Conservation (phyloP, 2,113 vertebrate genomes). For the Dryoscopus gambensis region DNA sequence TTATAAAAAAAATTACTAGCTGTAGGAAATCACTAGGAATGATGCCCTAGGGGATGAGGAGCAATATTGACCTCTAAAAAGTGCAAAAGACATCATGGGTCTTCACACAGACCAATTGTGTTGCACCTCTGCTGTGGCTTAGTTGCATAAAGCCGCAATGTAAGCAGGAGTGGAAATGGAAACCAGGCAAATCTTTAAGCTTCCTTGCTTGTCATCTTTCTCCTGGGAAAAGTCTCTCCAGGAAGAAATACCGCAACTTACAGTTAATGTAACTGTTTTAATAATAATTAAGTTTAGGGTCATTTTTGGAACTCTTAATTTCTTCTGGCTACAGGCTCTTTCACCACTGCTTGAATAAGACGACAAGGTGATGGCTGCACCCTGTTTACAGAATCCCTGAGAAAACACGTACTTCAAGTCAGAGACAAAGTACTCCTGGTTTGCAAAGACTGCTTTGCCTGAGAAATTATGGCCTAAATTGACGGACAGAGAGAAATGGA, state of each 20-base stretch:
- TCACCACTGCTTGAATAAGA: neutral
- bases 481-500: neutral
- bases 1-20: neutral
- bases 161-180: neutral
- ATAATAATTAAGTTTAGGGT: neutral
- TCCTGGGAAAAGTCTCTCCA: neutral
- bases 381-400: neutral
- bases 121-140: neutral
- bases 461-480: neutral
- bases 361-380: neutral
- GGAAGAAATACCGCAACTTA: neutral
- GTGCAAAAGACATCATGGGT: neutral
- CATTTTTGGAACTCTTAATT: neutral
- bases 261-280: neutral
- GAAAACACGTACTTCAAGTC: neutral
- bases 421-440: neutral
- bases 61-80: neutral
- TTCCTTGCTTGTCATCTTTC: neutral
- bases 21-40: neutral
- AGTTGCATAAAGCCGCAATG: neutral
- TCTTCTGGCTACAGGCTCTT: neutral
- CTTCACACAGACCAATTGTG: neutral
- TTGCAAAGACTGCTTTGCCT: neutral
- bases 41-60: neutral
- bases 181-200: neutral